Conservation (phyloP, 2,113 vertebrate species). For the Ammodytes dubius region DNA sequence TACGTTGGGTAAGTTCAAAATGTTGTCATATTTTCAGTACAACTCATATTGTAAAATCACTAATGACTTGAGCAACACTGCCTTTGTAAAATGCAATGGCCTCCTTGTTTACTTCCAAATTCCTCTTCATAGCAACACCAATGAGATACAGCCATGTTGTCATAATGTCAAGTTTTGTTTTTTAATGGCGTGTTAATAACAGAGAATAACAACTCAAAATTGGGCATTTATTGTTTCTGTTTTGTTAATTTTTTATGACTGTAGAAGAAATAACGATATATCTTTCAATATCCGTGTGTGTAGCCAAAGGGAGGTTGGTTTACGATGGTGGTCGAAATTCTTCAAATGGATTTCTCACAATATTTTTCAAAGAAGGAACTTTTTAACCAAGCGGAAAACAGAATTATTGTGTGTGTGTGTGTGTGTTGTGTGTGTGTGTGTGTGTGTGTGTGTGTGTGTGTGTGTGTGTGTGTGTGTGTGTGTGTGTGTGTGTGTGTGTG, state of each 20-base stretch:
- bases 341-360: conserved; percentile 20
- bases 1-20: too few species aligned
- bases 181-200: conserved; percentile 59
- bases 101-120: conserved; percentile 33
- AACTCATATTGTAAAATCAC: conserved; percentile 39
- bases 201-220: conserved; percentile 35
- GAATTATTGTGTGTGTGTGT: background rate
- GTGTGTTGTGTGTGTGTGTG: too few species aligned
- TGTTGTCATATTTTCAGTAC: conserved; percentile 33
- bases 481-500: too few species aligned
- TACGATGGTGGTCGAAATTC: conserved; percentile 13
- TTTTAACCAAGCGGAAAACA: background rate
- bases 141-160: conserved; percentile 26
- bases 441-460: too few species aligned
- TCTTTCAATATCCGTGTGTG: conserved; percentile 40
- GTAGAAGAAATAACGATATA: conserved; percentile 42
- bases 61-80: conserved; percentile 5
- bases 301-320: conserved; percentile 22
- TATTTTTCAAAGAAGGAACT: conserved; percentile 47
- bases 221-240: conserved; percentile 34
- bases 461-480: too few species aligned
- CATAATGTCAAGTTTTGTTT: conserved; percentile 31
- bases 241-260: conserved; percentile 40
- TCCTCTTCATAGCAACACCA: conserved; percentile 24
- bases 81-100: conserved; percentile 12